These are phyloP conservation scores for Schizopygopsis malacanthus DNA, from an alignment of 2,797 vertebrate genomes.

Conservation along the genomic window DNA sequence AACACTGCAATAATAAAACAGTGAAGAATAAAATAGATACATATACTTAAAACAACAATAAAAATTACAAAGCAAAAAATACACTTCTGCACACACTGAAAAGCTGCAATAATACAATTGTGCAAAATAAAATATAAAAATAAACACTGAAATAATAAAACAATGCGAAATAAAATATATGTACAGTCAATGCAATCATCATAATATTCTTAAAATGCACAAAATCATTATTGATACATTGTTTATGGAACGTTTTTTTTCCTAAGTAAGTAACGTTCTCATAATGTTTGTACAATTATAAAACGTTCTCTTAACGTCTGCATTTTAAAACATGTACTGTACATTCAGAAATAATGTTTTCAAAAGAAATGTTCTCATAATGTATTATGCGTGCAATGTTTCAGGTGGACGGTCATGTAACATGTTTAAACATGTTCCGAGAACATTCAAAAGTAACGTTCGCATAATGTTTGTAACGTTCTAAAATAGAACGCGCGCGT, in stretches of 20 bases:
- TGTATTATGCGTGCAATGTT: background rate
- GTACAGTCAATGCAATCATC: background rate
- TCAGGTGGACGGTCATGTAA: background rate
- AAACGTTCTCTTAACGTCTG: background rate
- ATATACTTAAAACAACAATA: background rate
- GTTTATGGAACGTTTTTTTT: no score
- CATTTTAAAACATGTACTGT: background rate
- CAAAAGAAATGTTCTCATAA: background rate
- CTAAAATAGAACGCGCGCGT: background rate
- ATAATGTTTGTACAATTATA: background rate
- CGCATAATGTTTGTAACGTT: background rate
- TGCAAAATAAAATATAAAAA: background rate
- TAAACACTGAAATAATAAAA: background rate
- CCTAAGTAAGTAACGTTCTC: background rate
- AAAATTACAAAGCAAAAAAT: no score
- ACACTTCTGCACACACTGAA: no score
- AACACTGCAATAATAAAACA: background rate
- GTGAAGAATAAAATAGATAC: background rate
- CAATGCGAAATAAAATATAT: background rate
- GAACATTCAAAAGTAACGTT: background rate
- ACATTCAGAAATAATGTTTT: background rate
- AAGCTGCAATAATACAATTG: background rate
- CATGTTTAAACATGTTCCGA: background rate
- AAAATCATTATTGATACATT: background rate
- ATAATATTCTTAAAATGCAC: background rate